Conservation (phyloP, 2,113 vertebrate species). For the Pollimyrus isidori region DNA sequence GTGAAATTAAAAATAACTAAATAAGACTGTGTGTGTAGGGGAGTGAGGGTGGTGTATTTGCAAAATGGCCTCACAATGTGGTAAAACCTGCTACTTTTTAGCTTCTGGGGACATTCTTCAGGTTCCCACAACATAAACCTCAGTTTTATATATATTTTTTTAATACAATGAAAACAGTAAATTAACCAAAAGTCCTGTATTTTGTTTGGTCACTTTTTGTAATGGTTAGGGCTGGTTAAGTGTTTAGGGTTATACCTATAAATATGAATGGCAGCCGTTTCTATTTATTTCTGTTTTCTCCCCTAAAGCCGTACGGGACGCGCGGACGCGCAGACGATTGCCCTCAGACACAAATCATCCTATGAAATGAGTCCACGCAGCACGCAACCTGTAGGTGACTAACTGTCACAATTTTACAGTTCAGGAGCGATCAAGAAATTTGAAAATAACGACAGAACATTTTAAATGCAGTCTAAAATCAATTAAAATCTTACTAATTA, state of each 20-base stretch:
- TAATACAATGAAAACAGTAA: not conserved
- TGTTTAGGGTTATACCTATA: not conserved
- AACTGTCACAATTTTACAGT: not conserved
- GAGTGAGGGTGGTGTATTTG: not conserved
- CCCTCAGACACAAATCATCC: not conserved
- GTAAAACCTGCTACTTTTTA: not conserved
- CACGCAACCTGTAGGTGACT: not conserved
- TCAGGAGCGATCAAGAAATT: not conserved
- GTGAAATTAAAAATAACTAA: no score
- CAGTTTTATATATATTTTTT: not conserved
- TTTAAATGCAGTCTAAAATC: not conserved
- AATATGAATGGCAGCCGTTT: not conserved
- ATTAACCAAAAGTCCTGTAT: not conserved
- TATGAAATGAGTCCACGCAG: not conserved
- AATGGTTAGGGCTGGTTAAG: not conserved
- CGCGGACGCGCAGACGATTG: not conserved
- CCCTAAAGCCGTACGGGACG: not conserved
- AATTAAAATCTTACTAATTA: not conserved
- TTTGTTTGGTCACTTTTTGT: not conserved
- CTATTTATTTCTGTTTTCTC: not conserved
- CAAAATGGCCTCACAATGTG: not conserved
- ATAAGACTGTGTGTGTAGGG: not conserved
- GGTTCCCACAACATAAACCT: not conserved
- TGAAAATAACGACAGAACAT: not conserved
- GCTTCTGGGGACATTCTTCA: not conserved